Evolutionary conservation across 2,113 vertebrate genomes (phyloP).

Genomic region (Emydura subglobosa): DNA sequence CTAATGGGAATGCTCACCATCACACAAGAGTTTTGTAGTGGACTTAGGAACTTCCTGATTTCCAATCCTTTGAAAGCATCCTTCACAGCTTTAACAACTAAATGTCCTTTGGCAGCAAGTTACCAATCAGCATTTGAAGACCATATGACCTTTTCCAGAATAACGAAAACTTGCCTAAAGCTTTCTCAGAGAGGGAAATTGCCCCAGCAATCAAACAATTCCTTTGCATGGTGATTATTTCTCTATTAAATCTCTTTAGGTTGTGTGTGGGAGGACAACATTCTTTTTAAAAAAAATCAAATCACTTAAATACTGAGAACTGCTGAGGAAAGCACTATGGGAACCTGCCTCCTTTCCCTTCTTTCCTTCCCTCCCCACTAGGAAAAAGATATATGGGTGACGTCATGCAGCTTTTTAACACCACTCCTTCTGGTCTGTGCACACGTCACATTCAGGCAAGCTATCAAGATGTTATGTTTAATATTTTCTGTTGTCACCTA

Average conservation of each 20-base stretch:
- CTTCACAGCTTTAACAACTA: background rate
- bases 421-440: background rate
- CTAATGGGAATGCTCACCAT: background rate
- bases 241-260: background rate
- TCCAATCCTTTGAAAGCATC: background rate
- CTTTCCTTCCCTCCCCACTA: background rate
- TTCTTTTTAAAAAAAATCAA: background rate
- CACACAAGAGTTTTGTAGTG: background rate
- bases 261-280: background rate
- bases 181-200: background rate
- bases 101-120: background rate
- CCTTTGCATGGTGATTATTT: background rate
- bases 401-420: background rate
- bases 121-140: background rate
- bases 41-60: background rate
- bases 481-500: background rate
- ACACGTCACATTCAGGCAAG: background rate
- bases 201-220: background rate
- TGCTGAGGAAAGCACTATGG: background rate
- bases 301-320: background rate
- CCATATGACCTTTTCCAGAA: background rate
- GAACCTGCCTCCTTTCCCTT: background rate
- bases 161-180: background rate
- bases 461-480: background rate
- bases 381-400: background rate